Evolutionary conservation across 1,140 invertebrate species (phyloP).

Genomic region (Drosophila lini): DNA sequence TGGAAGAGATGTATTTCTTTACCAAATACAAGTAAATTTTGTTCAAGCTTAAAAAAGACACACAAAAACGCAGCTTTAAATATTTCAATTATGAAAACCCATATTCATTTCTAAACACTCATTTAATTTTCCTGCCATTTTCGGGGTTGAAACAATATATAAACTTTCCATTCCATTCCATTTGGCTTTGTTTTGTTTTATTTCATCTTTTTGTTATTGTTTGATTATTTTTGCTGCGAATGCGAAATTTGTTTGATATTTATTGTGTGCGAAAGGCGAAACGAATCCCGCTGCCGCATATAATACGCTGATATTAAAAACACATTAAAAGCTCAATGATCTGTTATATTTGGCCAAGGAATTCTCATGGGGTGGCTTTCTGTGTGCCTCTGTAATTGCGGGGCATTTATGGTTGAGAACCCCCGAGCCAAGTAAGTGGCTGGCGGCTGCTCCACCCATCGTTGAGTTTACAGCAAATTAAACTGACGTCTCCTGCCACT

Average conservation of each 20-base stretch:
- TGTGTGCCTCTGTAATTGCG: conserved; percentile 17
- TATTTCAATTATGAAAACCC: neutral
- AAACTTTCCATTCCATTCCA: conserved; percentile 60
- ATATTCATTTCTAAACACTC: neutral
- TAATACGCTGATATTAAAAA: conserved; percentile 75
- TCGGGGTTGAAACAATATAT: conserved; percentile 57
- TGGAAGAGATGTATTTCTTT: neutral
- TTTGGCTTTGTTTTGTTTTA: conserved; percentile 49
- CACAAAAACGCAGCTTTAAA: neutral
- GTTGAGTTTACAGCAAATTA: conserved; percentile 62
- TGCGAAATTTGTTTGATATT: conserved; percentile 55
- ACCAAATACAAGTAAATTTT: neutral
- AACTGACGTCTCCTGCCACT: conserved; percentile 65
- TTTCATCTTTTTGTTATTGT: conserved; percentile 66
- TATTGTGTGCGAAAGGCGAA: conserved; percentile 41
- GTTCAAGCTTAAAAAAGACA: neutral
- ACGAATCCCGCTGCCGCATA: conserved; percentile 18
- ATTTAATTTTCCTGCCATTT: conserved; percentile 40
- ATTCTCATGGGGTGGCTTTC: conserved; percentile 28
- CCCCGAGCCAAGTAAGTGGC: conserved; percentile 8
- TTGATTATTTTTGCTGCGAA: conserved; percentile 53
- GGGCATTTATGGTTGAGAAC: conserved; percentile 13
- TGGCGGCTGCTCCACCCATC: conserved; percentile 32
- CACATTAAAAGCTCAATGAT: conserved; percentile 79
- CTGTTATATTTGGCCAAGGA: conserved; percentile 59